Conservation (phyloP, 1,140 invertebrate genomes). For the Brachionus angularis region DNA sequence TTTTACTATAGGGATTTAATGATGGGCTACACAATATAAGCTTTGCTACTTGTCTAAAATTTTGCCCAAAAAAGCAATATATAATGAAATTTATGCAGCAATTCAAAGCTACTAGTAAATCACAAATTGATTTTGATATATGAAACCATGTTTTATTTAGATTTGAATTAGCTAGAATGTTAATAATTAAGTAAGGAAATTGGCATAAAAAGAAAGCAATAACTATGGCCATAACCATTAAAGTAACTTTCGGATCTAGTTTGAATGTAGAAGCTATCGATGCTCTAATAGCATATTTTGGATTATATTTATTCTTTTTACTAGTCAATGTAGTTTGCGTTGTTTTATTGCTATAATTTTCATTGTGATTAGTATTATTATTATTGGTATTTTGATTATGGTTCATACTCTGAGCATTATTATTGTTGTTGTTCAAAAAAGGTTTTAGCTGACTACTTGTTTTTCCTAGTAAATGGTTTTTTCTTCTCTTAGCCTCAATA, state of each 20-base stretch:
- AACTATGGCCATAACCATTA: slow-evolving; percentile 41
- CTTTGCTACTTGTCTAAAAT: slow-evolving; percentile 34
- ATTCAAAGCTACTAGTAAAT: slow-evolving; percentile 31
- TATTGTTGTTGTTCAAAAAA: too few relatives aligned
- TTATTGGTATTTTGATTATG: too few relatives aligned
- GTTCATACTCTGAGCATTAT: too few relatives aligned
- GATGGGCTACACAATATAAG: slow-evolving; percentile 20
- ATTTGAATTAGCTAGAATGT: slow-evolving; percentile 26
- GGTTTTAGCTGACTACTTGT: too few relatives aligned
- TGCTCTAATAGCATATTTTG: neutral
- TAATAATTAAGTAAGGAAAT: slow-evolving; percentile 31
- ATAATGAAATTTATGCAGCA: slow-evolving; percentile 34
- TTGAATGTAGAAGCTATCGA: slow-evolving; percentile 3
- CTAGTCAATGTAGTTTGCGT: too few relatives aligned
- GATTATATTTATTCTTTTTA: too few relatives aligned
- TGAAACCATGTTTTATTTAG: slow-evolving; percentile 27
- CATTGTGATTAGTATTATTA: too few relatives aligned
- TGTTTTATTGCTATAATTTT: too few relatives aligned
- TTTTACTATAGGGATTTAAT: slow-evolving; percentile 26
- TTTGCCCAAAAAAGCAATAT: slow-evolving; percentile 42
- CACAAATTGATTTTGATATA: slow-evolving; percentile 2
- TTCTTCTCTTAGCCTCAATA: slow-evolving; percentile 32
- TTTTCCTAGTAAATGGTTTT: slow-evolving; percentile 4
- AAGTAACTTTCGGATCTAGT: slow-evolving; percentile 31
- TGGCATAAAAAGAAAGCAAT: slow-evolving; percentile 36